A percentile compares a stretch with the other conserved stretches of the same genome.
These are phyloP conservation scores for Myotis yumanensis DNA, from an alignment of 2,113 vertebrate species.

Conservation along the genomic window DNA sequence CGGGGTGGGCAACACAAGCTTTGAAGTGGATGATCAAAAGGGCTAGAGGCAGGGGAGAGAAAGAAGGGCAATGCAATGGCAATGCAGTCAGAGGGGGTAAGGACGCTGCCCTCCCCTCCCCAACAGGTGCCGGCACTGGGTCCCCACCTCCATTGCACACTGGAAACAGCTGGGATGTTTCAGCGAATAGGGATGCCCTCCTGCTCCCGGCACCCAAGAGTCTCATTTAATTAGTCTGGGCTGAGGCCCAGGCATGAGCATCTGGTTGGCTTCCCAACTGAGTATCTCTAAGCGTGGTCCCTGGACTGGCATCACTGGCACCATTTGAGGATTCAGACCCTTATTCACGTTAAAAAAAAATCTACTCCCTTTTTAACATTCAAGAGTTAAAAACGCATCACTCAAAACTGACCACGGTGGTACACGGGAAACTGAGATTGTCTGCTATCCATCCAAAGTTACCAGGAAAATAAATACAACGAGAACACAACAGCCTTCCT, in stretches of 20 bases:
- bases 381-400: not conserved
- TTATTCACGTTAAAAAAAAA: not conserved
- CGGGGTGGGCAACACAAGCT: not conserved
- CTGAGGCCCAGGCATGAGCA: not conserved
- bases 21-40: not conserved
- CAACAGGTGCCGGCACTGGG: accelerated
- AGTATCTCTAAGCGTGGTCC: not conserved
- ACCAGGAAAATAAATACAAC: not conserved
- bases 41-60: not conserved
- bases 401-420: not conserved
- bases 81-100: accelerated
- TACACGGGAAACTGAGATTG: not conserved
- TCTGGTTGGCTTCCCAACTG: not conserved
- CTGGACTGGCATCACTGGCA: no score
- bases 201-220: accelerated
- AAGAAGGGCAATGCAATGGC: accelerated
- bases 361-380: not conserved
- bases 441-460: not conserved
- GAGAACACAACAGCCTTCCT: not conserved
- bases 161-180: not conserved
- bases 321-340: not conserved
- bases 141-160: not conserved
- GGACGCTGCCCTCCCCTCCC: not conserved
- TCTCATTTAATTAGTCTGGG: not conserved
- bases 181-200: not conserved